phyloP scores from a whole-genome alignment of 2,113 vertebrate species.

The Cichladusa arquata region DNA sequence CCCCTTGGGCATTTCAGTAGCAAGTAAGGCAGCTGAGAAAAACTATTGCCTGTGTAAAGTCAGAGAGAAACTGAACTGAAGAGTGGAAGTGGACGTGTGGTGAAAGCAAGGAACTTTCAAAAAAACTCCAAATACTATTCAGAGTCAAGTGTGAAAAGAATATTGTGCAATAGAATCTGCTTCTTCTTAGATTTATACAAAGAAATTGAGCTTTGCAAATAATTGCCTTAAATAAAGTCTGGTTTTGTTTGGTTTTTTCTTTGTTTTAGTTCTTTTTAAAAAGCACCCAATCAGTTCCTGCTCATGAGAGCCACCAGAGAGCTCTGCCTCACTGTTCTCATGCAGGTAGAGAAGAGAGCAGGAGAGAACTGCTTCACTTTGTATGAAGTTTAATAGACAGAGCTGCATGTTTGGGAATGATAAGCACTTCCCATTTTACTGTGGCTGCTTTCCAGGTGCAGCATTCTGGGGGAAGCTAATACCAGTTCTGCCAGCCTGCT shows the following conservation, averaged over 20 bases:
- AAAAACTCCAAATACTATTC: neutral
- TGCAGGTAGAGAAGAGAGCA: neutral
- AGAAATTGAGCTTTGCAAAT: neutral
- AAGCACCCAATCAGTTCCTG: neutral
- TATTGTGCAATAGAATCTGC: neutral
- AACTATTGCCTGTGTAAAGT: neutral
- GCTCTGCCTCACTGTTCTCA: conserved; percentile 3
- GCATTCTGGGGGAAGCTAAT: neutral
- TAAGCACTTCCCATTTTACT: neutral
- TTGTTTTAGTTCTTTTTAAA: neutral
- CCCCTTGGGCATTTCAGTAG: neutral
- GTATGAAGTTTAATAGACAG: neutral
- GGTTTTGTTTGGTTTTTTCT: neutral
- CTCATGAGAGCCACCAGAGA: conserved; percentile 28
- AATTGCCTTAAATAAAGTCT: neutral
- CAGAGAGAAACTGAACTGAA: neutral
- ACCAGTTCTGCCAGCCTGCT: neutral
- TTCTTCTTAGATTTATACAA: neutral
- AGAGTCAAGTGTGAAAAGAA: neutral
- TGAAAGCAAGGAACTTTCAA: neutral
- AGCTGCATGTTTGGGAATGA: neutral
- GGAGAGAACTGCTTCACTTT: neutral
- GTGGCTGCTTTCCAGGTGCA: neutral
- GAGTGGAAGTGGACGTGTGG: neutral
- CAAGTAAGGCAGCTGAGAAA: neutral